Conservation (phyloP, 2,888 invertebrate genomes). For the Phanerotoma sp. region DNA sequence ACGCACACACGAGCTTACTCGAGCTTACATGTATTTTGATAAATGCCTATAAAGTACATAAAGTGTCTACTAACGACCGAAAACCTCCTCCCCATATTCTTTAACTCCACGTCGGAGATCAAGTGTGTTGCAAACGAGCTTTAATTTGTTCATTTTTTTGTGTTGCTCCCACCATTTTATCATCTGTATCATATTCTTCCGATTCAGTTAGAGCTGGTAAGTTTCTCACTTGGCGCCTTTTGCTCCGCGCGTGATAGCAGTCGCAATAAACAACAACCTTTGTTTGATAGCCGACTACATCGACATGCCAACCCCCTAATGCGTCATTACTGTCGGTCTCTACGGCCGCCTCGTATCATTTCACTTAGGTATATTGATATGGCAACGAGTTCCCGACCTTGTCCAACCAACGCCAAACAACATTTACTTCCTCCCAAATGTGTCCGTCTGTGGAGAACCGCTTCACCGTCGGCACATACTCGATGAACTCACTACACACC, state of each 20-base stretch:
- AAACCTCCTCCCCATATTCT: too few species aligned
- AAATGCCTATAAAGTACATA: conserved; percentile 43
- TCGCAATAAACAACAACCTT: conserved; percentile 57
- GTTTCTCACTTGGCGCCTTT: conserved; percentile 23
- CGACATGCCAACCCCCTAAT: conserved; percentile 57
- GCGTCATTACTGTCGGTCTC: conserved; percentile 58
- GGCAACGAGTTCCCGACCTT: conserved; percentile 58
- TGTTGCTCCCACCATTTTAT: neutral
- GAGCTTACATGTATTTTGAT: conserved; percentile 39
- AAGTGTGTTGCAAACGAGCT: conserved; percentile 32
- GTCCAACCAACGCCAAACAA: conserved; percentile 51
- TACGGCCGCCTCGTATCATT: conserved; percentile 58
- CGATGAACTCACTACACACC: neutral
- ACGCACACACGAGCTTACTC: conserved; percentile 33
- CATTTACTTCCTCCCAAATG: conserved; percentile 47
- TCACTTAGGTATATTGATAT: conserved; percentile 59
- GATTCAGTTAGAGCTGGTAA: neutral
- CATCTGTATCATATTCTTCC: conserved; percentile 6
- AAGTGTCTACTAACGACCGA: conserved; percentile 38
- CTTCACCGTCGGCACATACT: conserved; percentile 11
- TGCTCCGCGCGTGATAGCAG: conserved; percentile 48
- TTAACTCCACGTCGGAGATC: conserved; percentile 35
- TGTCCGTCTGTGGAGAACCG: conserved; percentile 30
- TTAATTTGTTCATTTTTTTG: conserved; percentile 6
- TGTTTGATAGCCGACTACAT: conserved; percentile 58